Percentiles rank a stretch among this genome's conserved stretches.
Evolutionary conservation across 1,140 invertebrate species (phyloP).

Genomic region (Penaeus vannamei): DNA sequence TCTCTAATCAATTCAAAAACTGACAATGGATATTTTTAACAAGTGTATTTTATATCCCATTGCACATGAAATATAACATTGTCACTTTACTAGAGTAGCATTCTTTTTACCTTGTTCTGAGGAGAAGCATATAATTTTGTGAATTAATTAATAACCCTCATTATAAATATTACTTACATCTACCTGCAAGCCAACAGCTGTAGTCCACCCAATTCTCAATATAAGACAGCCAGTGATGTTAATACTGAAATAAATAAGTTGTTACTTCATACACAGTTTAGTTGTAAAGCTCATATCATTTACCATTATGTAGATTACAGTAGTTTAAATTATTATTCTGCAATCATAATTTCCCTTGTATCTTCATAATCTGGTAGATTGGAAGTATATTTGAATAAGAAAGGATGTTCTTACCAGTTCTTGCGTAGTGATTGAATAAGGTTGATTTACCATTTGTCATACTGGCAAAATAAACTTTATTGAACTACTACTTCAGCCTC

Average conservation of each 20-base stretch:
- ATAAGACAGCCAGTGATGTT: conserved; percentile 17
- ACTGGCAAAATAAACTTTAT: not conserved
- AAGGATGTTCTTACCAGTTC: not conserved
- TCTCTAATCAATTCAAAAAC: conserved; percentile 6
- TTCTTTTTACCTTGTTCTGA: conserved; percentile 23
- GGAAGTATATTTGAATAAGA: not conserved
- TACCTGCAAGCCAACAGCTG: not conserved
- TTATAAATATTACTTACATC: not conserved
- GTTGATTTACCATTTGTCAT: not conserved
- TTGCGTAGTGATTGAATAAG: not conserved
- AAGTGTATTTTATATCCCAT: conserved; percentile 26
- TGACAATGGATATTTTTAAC: conserved; percentile 31
- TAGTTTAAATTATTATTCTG: conserved; percentile 20
- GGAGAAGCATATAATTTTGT: conserved; percentile 7
- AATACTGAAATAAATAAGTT: conserved; percentile 13
- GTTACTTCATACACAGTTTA: conserved; percentile 11
- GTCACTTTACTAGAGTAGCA: conserved; percentile 4
- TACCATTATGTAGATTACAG: conserved; percentile 23
- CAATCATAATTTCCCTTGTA: conserved; percentile 30
- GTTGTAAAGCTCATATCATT: conserved; percentile 37
- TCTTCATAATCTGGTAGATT: not conserved
- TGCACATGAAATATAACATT: not conserved
- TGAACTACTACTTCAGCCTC: not conserved
- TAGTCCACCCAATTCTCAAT: not conserved
- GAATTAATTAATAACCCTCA: conserved; percentile 7